These are phyloP conservation scores for Artibeus lituratus DNA, from an alignment of 2,797 vertebrate species.

Conservation along the genomic window DNA sequence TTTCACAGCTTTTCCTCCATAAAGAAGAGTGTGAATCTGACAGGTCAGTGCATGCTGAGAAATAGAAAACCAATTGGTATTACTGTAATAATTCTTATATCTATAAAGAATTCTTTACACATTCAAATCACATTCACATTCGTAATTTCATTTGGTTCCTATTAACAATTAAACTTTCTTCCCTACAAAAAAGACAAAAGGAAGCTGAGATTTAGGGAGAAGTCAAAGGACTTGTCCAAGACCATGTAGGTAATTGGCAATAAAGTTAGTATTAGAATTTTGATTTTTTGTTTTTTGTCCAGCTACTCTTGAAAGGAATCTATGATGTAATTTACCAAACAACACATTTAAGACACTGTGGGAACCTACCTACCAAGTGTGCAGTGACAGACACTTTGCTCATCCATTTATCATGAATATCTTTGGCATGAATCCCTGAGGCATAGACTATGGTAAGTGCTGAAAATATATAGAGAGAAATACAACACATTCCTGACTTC, in stretches of 20 bases:
- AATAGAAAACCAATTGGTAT: neutral
- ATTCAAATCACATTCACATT: neutral
- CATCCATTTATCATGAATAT: neutral
- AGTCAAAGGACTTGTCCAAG: neutral
- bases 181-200: neutral
- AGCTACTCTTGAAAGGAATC: neutral
- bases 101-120: neutral
- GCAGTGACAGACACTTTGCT: neutral
- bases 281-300: neutral
- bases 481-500: neutral
- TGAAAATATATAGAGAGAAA: neutral
- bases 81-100: neutral
- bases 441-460: neutral
- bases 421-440: neutral
- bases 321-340: neutral
- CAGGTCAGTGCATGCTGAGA: neutral
- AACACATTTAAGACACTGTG: neutral
- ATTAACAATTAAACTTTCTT: neutral
- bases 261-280: neutral
- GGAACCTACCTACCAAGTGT: neutral
- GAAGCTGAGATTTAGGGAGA: neutral
- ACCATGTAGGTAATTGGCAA: neutral
- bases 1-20: neutral
- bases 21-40: neutral
- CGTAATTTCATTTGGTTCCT: neutral